Evolutionary conservation across 2,888 invertebrate genomes (phyloP), one percentile per base, ranked within the genome.

Genomic region (Lumbricus terrestris): DNA sequence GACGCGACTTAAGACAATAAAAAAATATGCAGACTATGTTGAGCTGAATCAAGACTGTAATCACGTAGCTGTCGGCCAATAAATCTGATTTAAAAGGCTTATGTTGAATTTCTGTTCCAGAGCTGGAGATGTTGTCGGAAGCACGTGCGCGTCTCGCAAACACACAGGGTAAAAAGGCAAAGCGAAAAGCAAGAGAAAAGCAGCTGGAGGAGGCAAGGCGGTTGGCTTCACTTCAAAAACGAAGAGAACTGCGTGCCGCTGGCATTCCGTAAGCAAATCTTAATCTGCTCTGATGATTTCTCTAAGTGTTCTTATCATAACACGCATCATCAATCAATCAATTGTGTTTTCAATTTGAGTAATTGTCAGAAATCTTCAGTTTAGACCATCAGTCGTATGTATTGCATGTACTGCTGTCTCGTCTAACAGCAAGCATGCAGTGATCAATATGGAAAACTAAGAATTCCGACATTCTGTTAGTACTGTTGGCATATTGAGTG

Each of bases 61-160:
- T 47, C 47, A 23, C 18, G 23, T 47, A 47, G 23, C 4, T 4
- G 5, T 20, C 23, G 47, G 23, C 20, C 23, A 18, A 47, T 4
- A 16, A 20, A 20, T 47, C 23, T 47, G 23, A n/a, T n/a, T n/a
- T n/a, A n/a, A n/a, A n/a, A n/a, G 47, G 47, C 18, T 1, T 47
- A 20, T 47, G 47, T 20, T 15, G 40, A 20, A 38, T n/a, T 89
- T 89, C 93, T 95, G 34, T 93, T 92, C 0, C 92, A 98, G 98
- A 99, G 95, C 95, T 99, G 95, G 99, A 99, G 95, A 99, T 99
- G 99, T 95, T 99, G 92, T 99, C 99, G 0, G 99, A 99, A 95
- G 99, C 99, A 0, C 96, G 99, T 93, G 99, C 99, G 4, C 97
- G 99, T 94, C 96, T 99, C 89, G 99, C 99, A 1, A 99, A 99